Evolutionary conservation across 2,797 vertebrate genomes (phyloP).

Genomic region (Anniella stebbinsi): DNA sequence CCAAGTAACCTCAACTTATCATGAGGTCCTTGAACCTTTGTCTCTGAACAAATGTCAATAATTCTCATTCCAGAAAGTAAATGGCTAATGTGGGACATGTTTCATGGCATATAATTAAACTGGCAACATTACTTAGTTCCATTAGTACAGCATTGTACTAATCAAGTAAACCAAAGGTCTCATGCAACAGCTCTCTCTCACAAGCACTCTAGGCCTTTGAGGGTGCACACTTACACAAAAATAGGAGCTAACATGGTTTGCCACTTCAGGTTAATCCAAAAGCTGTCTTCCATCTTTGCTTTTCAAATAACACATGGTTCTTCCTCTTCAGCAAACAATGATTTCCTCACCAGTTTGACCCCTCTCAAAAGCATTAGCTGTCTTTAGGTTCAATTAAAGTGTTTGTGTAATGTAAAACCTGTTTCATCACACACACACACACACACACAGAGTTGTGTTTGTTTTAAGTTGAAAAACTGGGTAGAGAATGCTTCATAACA

Average conservation of each 20-base stretch:
- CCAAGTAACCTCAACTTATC: not conserved
- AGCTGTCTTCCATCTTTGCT: not conserved
- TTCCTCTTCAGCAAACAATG: not conserved
- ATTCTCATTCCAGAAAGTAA: not conserved
- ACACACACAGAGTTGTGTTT: not conserved
- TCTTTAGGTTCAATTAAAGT: not conserved
- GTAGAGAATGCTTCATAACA: no score
- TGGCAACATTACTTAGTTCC: not conserved
- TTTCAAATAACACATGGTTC: not conserved
- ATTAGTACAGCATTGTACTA: not conserved
- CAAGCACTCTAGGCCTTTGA: not conserved
- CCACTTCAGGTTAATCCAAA: no score
- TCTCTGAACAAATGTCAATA: not conserved
- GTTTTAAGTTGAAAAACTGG: not conserved
- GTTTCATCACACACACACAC: not conserved
- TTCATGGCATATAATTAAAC: not conserved
- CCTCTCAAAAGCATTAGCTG: not conserved
- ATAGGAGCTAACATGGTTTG: not conserved
- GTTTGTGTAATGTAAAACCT: not conserved
- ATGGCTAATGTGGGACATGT: not conserved
- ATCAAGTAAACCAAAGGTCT: not conserved
- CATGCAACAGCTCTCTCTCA: not conserved
- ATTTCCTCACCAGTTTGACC: no score
- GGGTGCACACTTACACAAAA: no score
- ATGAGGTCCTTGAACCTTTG: not conserved